A percentile compares a stretch with the other conserved stretches of the same genome.
Conservation (phyloP, 2,888 invertebrate species). For the Sesia apiformis region DNA sequence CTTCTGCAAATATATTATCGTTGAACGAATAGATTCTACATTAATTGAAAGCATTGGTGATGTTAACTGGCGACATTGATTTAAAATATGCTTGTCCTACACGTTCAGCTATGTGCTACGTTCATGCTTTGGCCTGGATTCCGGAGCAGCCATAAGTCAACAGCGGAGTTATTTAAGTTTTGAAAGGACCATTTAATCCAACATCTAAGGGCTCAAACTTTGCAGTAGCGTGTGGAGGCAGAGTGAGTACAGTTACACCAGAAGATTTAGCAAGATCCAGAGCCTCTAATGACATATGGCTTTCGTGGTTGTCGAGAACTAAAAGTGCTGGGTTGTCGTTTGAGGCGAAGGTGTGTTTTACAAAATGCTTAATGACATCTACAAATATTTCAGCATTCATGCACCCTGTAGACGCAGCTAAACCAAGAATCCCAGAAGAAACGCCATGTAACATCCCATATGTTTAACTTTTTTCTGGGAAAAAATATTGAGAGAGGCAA, state of each 20-base stretch:
- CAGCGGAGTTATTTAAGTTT: no score
- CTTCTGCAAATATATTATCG: no score
- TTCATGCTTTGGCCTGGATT: no score
- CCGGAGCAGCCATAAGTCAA: no score
- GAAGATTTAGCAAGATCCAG: slow-evolving; percentile 24
- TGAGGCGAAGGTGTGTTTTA: slow-evolving; percentile 15
- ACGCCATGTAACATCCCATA: slow-evolving; percentile 25
- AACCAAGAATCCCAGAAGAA: slow-evolving; percentile 26
- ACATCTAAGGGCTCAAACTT: slow-evolving; percentile 40
- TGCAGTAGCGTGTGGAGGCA: slow-evolving; percentile 38
- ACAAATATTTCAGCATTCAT: slow-evolving; percentile 26
- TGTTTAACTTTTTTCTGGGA: slow-evolving; percentile 21
- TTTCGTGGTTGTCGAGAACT: slow-evolving; percentile 31
- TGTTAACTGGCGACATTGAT: no score
- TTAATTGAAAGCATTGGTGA: no score
- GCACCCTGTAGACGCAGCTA: slow-evolving; percentile 27
- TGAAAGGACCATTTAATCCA: slow-evolving; percentile 32
- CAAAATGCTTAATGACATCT: slow-evolving; percentile 27
- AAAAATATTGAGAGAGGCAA: slow-evolving; percentile 25
- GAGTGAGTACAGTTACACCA: slow-evolving; percentile 32
- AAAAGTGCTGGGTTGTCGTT: slow-evolving; percentile 16
- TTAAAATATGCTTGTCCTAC: no score
- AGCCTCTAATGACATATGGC: slow-evolving; percentile 18
- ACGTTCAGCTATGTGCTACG: no score
- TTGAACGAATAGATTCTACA: no score